Evolutionary conservation across 2,113 vertebrate species (phyloP), one percentile per base, ranked within the genome.

Genomic region (Toxostoma redivivum): DNA sequence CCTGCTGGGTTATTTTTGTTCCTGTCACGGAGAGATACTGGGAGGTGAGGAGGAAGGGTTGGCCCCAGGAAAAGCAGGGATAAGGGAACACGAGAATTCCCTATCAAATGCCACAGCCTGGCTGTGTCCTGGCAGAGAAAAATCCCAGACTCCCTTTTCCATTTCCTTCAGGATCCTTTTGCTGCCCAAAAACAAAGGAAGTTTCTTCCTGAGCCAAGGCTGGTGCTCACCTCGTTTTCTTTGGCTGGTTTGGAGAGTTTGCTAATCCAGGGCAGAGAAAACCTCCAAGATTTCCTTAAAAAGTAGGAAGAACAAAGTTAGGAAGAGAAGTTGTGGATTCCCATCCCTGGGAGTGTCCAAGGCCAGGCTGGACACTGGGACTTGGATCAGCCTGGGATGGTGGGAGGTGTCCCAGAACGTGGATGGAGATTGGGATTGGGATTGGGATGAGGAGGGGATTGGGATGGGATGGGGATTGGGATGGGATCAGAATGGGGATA

Each of bases 331-430:
- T 2, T 25, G 30, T 40, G 73, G 84, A 67, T 67, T 44, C 45
- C 53, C 45, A 18, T 11, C 24, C 5, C 45, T 38, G 28, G 78
- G 0, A 12, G 28, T 17, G 7, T 9, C 37, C 38, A 16, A 58
- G 15, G 22, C 5, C 44, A 8, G 15, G 51, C 0, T 28, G 69
- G 74, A 71, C 4, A 4, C 0, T 14, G 15, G 47, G 18, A 9
- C 7, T 47, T 25, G 57, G 33, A 44, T 2, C 50, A 2, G 0
- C 17, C 14, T 50, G 58, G 58, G 27, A 27, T 0, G 13, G 18
- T 13, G 50, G 31, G 10, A 50, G 5, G 3, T 25, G 73, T 67
- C 42, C 24, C n/a, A n/a, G n/a, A n/a, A n/a, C n/a, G n/a, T n/a
- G 50, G 25, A 50, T 50, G n/a, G n/a, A n/a, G n/a, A 22, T 44